Percentiles rank a stretch among this genome's conserved stretches.
phyloP scores from a whole-genome alignment of 1,140 invertebrate genomes.

The Aphis gossypii region DNA sequence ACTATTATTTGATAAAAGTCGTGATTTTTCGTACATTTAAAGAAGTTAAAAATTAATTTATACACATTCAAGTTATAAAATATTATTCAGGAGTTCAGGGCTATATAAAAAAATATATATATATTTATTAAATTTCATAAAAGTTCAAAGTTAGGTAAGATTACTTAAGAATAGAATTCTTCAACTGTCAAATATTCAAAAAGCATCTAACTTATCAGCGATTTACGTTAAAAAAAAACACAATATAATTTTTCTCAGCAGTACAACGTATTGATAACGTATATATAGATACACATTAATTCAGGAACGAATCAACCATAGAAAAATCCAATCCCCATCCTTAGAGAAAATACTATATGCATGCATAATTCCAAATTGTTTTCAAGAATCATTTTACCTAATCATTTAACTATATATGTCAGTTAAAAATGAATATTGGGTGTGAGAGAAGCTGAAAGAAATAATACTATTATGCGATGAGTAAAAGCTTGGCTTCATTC shows the following conservation, averaged over 20 bases:
- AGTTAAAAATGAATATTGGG: not conserved
- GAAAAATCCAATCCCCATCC: no score
- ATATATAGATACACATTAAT: not conserved
- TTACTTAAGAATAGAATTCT: not conserved
- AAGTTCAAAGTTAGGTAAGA: not conserved
- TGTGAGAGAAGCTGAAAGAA: not conserved
- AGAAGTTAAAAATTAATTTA: not conserved
- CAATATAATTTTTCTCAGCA: not conserved
- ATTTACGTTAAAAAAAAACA: not conserved
- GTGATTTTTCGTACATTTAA: not conserved
- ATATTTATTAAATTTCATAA: not conserved
- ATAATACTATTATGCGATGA: not conserved
- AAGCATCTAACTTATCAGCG: not conserved
- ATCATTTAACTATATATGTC: not conserved
- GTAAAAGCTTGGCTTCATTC: not conserved
- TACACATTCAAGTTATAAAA: not conserved
- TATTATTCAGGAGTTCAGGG: not conserved
- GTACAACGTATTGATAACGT: rapidly evolving
- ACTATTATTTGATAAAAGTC: not conserved
- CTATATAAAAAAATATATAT: no score
- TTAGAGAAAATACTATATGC: not conserved
- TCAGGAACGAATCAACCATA: not conserved
- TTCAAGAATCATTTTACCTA: not conserved
- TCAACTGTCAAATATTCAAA: not conserved
- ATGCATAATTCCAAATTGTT: not conserved